Percentiles rank a stretch among this genome's conserved stretches.
These are phyloP conservation scores for Drosophila stalkeri DNA, from an alignment of 2,888 invertebrate genomes.

Conservation along the genomic window DNA sequence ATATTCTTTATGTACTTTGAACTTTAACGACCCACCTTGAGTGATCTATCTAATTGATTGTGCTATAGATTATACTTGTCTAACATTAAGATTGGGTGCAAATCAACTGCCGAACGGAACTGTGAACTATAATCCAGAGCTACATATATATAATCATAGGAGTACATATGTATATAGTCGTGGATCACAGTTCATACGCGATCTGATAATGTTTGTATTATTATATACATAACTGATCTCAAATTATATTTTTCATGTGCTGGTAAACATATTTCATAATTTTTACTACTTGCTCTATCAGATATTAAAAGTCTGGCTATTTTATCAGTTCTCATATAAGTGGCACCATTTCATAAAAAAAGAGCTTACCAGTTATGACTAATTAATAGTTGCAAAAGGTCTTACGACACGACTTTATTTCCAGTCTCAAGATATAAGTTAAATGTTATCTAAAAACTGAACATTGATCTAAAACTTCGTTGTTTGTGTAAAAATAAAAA, in stretches of 20 bases:
- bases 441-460: background rate
- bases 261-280: constrained; percentile 16
- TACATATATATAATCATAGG: background rate
- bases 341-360: constrained; percentile 23
- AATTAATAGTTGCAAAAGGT: constrained; percentile 3
- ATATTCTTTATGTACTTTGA: constrained; percentile 41
- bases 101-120: constrained; percentile 1
- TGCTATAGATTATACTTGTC: constrained; percentile 24
- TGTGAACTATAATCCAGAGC: background rate
- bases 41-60: constrained; percentile 28
- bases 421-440: background rate
- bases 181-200: constrained; percentile 17
- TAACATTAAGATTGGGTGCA: background rate
- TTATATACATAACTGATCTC: background rate
- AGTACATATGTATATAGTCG: background rate
- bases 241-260: background rate
- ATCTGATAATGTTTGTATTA: background rate
- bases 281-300: background rate
- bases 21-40: constrained; percentile 15
- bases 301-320: constrained; percentile 17
- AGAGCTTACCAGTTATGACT: constrained; percentile 11
- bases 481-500: no score
- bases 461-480: background rate
- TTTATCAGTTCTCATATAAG: constrained; percentile 20
- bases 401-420: no score